Percentiles rank a stretch among this genome's conserved stretches.
phyloP scores from a whole-genome alignment of 2,113 vertebrate genomes.

The Hippocampus zosterae region DNA sequence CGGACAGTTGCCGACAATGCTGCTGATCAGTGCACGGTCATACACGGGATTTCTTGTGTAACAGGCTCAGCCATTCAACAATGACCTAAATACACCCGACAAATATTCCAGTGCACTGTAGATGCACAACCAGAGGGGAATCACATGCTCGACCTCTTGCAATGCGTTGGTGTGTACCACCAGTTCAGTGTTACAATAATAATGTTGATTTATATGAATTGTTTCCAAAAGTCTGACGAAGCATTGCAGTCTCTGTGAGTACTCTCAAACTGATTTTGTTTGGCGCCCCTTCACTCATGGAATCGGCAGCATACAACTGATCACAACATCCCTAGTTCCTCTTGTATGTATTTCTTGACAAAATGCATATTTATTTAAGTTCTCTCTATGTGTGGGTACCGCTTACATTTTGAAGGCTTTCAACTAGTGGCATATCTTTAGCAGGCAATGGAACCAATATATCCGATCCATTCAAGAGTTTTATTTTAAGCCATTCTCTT shows the following conservation, averaged over 20 bases:
- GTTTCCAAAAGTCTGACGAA: background rate
- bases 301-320: too few species aligned
- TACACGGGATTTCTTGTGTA: slow-evolving; percentile 17
- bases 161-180: background rate
- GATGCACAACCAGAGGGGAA: background rate
- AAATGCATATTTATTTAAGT: background rate
- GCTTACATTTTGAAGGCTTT: slow-evolving; percentile 2
- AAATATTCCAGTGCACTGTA: slow-evolving; percentile 1
- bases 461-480: background rate
- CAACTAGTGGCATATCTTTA: slow-evolving; percentile 5
- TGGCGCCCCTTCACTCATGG: too few species aligned
- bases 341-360: background rate
- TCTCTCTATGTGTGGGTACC: background rate
- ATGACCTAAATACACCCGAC: background rate
- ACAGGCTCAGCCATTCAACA: slow-evolving; percentile 7
- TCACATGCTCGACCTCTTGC: background rate
- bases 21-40: slow-evolving; percentile 47
- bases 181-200: background rate
- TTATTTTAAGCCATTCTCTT: slow-evolving; percentile 20
- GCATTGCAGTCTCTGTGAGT: background rate
- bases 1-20: slow-evolving; percentile 34
- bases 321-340: too few species aligned
- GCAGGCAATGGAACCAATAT: slow-evolving; percentile 12
- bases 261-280: background rate
- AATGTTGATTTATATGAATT: background rate